A percentile compares a stretch with the other conserved stretches of the same genome.
These are phyloP conservation scores for Thumatha senex DNA, from an alignment of 2,888 invertebrate species.

Conservation along the genomic window DNA sequence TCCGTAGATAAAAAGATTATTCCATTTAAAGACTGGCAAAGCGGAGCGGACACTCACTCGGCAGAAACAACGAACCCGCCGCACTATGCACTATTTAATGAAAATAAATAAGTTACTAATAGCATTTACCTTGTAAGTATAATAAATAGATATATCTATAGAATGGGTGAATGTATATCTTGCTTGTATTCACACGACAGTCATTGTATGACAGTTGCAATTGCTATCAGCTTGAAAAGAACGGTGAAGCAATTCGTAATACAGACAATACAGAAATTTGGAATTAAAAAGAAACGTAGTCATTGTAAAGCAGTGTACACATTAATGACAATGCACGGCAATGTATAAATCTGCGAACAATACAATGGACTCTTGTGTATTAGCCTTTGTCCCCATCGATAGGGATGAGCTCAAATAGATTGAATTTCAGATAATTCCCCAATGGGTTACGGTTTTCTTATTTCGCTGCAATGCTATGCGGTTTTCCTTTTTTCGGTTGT, in stretches of 20 bases:
- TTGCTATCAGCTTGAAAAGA: conserved; percentile 17
- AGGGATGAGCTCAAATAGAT: conserved; percentile 77
- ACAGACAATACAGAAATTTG: conserved; percentile 42
- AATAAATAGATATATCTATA: not conserved
- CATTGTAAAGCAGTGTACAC: conserved; percentile 72
- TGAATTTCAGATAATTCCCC: conserved; percentile 76
- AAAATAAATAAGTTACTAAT: not conserved
- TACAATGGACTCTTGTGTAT: conserved; percentile 70
- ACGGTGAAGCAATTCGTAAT: conserved; percentile 23
- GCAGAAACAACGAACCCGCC: conserved; percentile 40
- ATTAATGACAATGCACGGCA: conserved; percentile 74
- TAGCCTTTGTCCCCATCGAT: conserved; percentile 75
- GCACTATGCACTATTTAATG: conserved; percentile 13
- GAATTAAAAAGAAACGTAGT: conserved; percentile 58
- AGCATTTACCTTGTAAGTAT: not conserved
- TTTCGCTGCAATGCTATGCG: conserved; percentile 49
- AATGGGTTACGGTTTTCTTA: conserved; percentile 67
- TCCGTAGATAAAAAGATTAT: conserved; percentile 33
- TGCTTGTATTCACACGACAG: not conserved
- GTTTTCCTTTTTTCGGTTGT: conserved; percentile 38
- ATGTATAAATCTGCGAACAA: conserved; percentile 71
- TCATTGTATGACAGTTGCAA: conserved; percentile 7
- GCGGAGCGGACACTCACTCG: conserved; percentile 70
- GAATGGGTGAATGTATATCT: not conserved
- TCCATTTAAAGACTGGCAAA: conserved; percentile 41